Base-by-base conservation (phyloP, 2,113 vertebrate species). In the Elephas maximus region DNA sequence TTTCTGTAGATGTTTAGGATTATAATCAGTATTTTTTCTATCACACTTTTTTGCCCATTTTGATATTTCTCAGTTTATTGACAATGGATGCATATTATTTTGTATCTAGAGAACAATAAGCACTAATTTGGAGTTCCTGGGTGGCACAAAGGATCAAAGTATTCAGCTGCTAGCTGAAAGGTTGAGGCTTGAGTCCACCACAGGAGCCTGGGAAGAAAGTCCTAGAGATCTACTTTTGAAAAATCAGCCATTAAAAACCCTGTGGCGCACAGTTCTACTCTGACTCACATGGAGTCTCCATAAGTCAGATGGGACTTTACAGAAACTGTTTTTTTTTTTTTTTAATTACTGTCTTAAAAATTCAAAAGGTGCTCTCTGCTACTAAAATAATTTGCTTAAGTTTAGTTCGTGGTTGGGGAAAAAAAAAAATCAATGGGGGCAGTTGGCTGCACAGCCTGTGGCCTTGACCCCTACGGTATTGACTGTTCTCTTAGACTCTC, bases 381-480 rank as follows among this genome's bases (percentile, higher is more conserved):
- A 8, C 65, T 15, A 71, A 8, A 18, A 2, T 15, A 15, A 23
- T 33, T 24, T 28, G 9, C 24, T 26, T 51, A 45, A 15, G 2
- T 30, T 11, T 60, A 14, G 30, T 37, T 28, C 45, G n/a, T 44
- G 60, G 48, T n/a, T 15, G 30, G 12, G 71, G 71, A 14, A 37
- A 26, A 6, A 37, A n/a, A 30, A 5, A 53, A 5, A 24, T 2
- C 4, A 1, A 6, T 81, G 37, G n/a, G 11, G 10, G n/a, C 6
- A 8, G 3, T 41, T 11, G 69, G 28, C 24, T 23, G 48, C 37
- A 0, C 57, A 0, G 7, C 17, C 71, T 0, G 6, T 3, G 67
- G 23, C 60, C 26, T 0, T 2, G 5, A 1, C 8, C 41, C 33
- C 3, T 0, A 0, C 8, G 2, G 33, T 6, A 0, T 21, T 5